Evolutionary conservation across 2,888 invertebrate species (phyloP).

Genomic region (Dastarcus helophoroides): DNA sequence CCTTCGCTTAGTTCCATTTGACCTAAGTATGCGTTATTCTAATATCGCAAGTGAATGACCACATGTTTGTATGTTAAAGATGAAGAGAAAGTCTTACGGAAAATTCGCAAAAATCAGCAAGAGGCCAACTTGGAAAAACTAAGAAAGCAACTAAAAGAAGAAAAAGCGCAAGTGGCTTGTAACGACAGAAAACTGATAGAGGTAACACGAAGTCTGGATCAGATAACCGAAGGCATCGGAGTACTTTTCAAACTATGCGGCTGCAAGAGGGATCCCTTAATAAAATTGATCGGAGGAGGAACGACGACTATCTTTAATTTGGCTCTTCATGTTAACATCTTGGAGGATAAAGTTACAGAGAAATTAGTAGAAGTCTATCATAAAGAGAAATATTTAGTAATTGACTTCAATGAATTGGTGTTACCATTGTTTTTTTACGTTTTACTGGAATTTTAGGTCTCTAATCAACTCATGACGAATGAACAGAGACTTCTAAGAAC

Average conservation of each 20-base stretch:
- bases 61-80: slow-evolving; percentile 37
- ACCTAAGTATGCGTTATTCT: no score
- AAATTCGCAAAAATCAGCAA: slow-evolving; percentile 46
- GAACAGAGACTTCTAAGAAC: no score
- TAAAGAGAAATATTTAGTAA: slow-evolving; percentile 25
- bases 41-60: no score
- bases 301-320: slow-evolving; percentile 70
- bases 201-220: slow-evolving; percentile 28
- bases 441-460: no score
- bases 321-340: slow-evolving; percentile 69
- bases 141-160: slow-evolving; percentile 33
- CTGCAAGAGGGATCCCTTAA: slow-evolving; percentile 61
- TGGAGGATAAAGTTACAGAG: slow-evolving; percentile 63
- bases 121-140: slow-evolving; percentile 48
- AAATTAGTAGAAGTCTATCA: slow-evolving; percentile 45
- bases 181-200: slow-evolving; percentile 19
- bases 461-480: no score
- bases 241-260: slow-evolving; percentile 53
- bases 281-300: slow-evolving; percentile 49
- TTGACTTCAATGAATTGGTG: no score
- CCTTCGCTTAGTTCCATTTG: no score
- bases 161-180: slow-evolving; percentile 8
- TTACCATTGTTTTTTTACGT: no score
- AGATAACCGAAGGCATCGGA: slow-evolving; percentile 40
- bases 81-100: slow-evolving; percentile 47